phyloP scores from a whole-genome alignment of 2,797 vertebrate genomes.

The Cuniculus paca region DNA sequence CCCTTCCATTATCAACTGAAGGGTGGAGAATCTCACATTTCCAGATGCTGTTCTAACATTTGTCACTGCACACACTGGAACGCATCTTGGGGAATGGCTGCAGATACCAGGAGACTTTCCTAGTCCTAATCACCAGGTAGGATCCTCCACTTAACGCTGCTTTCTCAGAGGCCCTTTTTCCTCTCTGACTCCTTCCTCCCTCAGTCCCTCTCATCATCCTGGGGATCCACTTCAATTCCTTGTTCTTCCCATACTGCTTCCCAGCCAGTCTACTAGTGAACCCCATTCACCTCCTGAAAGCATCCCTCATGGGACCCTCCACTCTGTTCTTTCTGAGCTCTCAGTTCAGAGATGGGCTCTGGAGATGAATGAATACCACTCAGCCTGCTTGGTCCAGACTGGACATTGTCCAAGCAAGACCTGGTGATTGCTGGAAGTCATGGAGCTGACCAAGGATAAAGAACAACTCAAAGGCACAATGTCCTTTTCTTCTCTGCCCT shows the following conservation, averaged over 20 bases:
- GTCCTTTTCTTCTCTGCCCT: slow-evolving; percentile 15
- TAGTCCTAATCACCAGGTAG: not conserved
- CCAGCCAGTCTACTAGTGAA: not conserved
- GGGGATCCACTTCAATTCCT: not conserved
- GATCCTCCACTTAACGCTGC: not conserved
- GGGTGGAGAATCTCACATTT: not conserved
- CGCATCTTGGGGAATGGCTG: not conserved
- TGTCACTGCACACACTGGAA: not conserved
- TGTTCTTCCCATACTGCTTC: not conserved
- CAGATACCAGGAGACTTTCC: not conserved
- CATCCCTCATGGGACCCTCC: not conserved
- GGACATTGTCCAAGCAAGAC: not conserved
- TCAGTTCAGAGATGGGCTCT: not conserved
- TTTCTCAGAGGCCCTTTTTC: not conserved
- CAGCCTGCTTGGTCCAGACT: not conserved
- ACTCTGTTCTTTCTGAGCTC: not conserved
- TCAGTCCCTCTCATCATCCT: not conserved
- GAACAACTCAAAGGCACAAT: slow-evolving; percentile 57
- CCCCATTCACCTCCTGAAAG: not conserved
- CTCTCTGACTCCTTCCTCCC: not conserved
- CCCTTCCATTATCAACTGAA: not conserved
- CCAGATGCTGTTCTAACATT: not conserved
- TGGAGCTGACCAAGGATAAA: not conserved
- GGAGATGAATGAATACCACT: not conserved
- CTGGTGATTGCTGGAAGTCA: not conserved